phyloP scores from a whole-genome alignment of 2,113 vertebrate genomes.

The Erpornis zantholeuca region DNA sequence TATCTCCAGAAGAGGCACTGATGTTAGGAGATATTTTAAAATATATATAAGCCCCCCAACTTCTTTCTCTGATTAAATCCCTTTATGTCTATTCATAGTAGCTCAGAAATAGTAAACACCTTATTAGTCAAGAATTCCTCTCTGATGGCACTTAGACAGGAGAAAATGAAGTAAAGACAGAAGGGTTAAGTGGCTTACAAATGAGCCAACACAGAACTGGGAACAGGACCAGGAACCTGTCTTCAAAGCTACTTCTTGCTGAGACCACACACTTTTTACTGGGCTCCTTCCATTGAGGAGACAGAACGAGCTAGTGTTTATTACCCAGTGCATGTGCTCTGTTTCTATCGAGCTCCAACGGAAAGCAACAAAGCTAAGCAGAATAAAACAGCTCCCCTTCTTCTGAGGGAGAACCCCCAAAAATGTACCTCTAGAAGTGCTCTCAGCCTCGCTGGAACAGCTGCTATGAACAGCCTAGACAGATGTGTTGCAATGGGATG shows the following conservation, averaged over 20 bases:
- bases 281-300: not conserved
- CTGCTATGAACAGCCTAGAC: not conserved
- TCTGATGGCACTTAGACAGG: not conserved
- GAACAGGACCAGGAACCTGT: constrained; percentile 55
- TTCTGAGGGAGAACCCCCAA: not conserved
- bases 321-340: constrained; percentile 23
- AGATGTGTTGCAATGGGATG: not conserved
- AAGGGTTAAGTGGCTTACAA: constrained; percentile 56
- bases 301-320: not conserved
- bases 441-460: not conserved
- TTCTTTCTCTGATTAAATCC: not conserved
- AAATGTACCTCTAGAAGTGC: not conserved
- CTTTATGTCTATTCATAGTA: not conserved
- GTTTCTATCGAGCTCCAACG: not conserved
- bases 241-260: constrained; percentile 16
- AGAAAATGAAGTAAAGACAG: constrained; percentile 2
- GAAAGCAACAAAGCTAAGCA: not conserved
- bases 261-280: constrained; percentile 57
- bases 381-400: not conserved
- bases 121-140: not conserved
- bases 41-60: not conserved
- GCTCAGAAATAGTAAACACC: not conserved
- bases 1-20: not conserved
- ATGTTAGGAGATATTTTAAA: not conserved
- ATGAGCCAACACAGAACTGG: constrained; percentile 39